These are phyloP conservation scores for Gorsachius goisagi DNA, from an alignment of 2,113 vertebrate species.

Conservation along the genomic window DNA sequence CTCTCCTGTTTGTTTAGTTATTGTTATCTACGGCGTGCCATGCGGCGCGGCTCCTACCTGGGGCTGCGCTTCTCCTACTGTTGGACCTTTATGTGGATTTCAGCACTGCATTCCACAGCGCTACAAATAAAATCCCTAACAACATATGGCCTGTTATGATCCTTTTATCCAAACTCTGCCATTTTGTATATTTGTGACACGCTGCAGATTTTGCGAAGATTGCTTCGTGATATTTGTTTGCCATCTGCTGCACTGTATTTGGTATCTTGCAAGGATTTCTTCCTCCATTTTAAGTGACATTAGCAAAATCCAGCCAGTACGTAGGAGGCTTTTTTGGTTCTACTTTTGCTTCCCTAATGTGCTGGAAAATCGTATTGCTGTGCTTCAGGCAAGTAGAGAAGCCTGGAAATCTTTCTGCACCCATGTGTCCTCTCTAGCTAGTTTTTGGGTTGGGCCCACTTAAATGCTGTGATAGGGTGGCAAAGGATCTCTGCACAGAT, in stretches of 20 bases:
- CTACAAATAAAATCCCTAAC: conserved; percentile 47
- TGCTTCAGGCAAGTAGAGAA: conserved; percentile 67
- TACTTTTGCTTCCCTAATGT: conserved; percentile 72
- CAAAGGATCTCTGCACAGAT: neutral
- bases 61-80: conserved; percentile 11
- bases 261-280: conserved; percentile 70
- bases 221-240: conserved; percentile 75
- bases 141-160: conserved; percentile 74
- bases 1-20: neutral
- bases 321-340: conserved; percentile 51
- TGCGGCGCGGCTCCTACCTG: conserved; percentile 31
- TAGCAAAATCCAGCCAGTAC: conserved; percentile 71
- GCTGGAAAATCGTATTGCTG: conserved; percentile 70
- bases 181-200: conserved; percentile 66
- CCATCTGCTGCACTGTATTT: conserved; percentile 76
- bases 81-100: conserved; percentile 56
- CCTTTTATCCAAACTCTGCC: conserved; percentile 69
- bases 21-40: neutral
- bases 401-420: conserved; percentile 46
- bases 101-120: neutral
- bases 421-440: neutral
- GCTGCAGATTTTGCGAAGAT: conserved; percentile 73
- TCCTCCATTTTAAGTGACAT: conserved; percentile 73
- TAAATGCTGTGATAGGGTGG: neutral
- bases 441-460: conserved; percentile 8